Evolutionary conservation across 2,113 vertebrate genomes (phyloP), one percentile per base, ranked within the genome.

Genomic region (Myotis davidii): DNA sequence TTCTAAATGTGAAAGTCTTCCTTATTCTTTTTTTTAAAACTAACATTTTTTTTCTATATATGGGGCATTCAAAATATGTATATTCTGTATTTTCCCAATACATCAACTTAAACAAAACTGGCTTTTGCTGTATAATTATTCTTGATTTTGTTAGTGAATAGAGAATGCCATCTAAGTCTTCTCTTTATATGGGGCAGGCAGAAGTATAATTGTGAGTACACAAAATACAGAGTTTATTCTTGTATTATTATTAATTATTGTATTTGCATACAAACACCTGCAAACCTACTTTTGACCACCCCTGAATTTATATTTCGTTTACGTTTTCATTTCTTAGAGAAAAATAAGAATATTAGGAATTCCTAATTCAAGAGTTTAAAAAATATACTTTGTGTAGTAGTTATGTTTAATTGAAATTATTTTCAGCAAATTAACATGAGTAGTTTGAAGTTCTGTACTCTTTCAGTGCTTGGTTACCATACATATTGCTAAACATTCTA

Each of bases 41-140:
- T 7, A 12, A 5, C 32, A 29, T 32, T 56, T 73, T 61, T 56
- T 92, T 64, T 64, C 48, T 61, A 13, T 25, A 61, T 70, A 9
- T 87, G 17, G 2, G 77, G 7, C 85, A 50, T 85, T 96, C 20
- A 94, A 76, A 42, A 50, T 45, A 81, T 39, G 39, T 32, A 61
- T 76, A 74, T 84, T 67, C 27, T 84, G 0, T 73, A 18, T 78
- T 89, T 69, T 95, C 79, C 84, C 52, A 86, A 6, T 93, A n/a
- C 0, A 87, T 42, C 54, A 78, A 48, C 92, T 70, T 29, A 34
- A 39, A 90, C 77, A 78, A 92, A 89, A 70, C 21, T 92, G 39
- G n/a, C 50, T 88, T 95, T 90, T 90, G 52, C 32, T 97, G 25
- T 20, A 82, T 94, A 90, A 4, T 69, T 93, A 42, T 48, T 54